Percentiles rank a stretch among this genome's conserved stretches.
phyloP scores from a whole-genome alignment of 1,140 invertebrate genomes.

The Brachionus sp. region DNA sequence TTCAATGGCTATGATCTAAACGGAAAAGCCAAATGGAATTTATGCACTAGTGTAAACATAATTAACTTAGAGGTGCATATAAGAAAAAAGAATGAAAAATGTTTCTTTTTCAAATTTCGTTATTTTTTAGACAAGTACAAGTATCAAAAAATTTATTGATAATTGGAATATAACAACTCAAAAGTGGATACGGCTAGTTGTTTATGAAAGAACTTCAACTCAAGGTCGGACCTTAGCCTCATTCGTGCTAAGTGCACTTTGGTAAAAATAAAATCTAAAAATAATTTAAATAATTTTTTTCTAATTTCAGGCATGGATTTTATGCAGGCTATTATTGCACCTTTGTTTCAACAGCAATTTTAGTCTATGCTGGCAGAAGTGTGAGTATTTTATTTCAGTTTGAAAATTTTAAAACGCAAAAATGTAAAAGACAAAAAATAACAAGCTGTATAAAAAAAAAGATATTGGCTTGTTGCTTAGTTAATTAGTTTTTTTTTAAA shows the following conservation, averaged over 20 bases:
- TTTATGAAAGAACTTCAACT: slow-evolving; percentile 73
- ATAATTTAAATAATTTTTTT: not conserved
- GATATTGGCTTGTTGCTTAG: not conserved
- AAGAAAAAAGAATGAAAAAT: not conserved
- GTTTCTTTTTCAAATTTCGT: not conserved
- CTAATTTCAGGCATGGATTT: slow-evolving; percentile 69
- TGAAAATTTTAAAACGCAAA: not conserved
- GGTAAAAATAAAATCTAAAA: slow-evolving; percentile 60
- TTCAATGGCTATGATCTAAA: slow-evolving; percentile 75
- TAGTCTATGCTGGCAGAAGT: slow-evolving; percentile 75
- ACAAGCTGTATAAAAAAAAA: not conserved
- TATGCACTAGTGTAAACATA: slow-evolving; percentile 83
- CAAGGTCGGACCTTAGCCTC: slow-evolving; percentile 65
- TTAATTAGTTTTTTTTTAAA: not conserved
- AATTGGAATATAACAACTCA: slow-evolving; percentile 85
- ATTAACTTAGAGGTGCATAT: slow-evolving; percentile 75
- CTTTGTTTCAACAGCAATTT: slow-evolving; percentile 79
- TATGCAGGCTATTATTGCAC: slow-evolving; percentile 95
- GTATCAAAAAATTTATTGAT: slow-evolving; percentile 73
- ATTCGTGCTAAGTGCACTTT: slow-evolving; percentile 82
- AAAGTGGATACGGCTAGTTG: slow-evolving; percentile 75
- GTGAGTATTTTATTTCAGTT: slow-evolving; percentile 60
- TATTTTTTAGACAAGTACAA: slow-evolving; percentile 67
- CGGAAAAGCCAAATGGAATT: slow-evolving; percentile 73
- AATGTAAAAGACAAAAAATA: not conserved